A percentile compares a stretch with the other conserved stretches of the same genome.
These are phyloP conservation scores for Motacilla alba DNA, from an alignment of 2,113 vertebrate genomes.

Conservation along the genomic window DNA sequence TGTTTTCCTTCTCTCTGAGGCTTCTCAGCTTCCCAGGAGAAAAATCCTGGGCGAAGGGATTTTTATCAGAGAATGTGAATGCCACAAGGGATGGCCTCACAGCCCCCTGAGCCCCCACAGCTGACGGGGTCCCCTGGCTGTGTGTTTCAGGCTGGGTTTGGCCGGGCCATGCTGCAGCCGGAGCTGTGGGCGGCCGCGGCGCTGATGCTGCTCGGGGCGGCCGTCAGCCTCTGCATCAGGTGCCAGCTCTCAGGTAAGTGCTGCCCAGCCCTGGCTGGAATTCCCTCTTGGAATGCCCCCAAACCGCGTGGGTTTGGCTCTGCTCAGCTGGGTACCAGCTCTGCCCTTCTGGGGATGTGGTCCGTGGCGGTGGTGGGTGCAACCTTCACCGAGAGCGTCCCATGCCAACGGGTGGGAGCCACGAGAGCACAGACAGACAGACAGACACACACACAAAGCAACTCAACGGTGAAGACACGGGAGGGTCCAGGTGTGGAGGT, in stretches of 20 bases:
- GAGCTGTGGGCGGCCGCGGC: conserved; percentile 50
- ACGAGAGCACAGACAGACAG: not conserved
- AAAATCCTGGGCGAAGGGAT: no score
- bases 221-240: conserved; percentile 49
- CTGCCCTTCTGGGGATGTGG: fast-evolving
- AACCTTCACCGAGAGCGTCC: not conserved
- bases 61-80: no score
- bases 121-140: fast-evolving
- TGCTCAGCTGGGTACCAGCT: fast-evolving
- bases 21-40: no score
- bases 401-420: not conserved
- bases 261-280: not conserved
- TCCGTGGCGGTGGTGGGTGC: not conserved
- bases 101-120: fast-evolving
- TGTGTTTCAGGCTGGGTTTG: not conserved
- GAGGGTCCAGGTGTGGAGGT: not conserved
- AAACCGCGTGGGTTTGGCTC: fast-evolving
- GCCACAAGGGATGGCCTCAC: fast-evolving
- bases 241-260: conserved; percentile 58
- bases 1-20: no score
- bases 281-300: not conserved
- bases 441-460: not conserved
- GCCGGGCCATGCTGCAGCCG: conserved; percentile 1
- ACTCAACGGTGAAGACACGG: not conserved
- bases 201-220: conserved; percentile 49